Evolutionary conservation across 2,888 invertebrate species (phyloP), one percentile per base, ranked within the genome.

Genomic region (Apotomis betuletana): DNA sequence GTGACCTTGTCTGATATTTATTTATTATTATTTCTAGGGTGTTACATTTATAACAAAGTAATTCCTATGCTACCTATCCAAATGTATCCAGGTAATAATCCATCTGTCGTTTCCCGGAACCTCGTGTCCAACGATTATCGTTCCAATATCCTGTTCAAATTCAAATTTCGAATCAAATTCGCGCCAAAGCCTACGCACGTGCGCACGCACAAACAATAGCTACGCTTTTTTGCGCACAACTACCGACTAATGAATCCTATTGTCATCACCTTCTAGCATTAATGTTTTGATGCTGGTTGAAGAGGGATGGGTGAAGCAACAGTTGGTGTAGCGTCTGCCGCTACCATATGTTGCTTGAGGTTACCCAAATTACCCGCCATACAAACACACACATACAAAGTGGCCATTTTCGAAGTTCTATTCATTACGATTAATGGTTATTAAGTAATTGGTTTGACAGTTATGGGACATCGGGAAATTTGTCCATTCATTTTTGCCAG

Each of bases 291-390:
- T 10, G 61, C 44, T 61, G 36, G 79, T 59, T 69, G 58, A 81
- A 90, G 70, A 80, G 85, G 77, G 90, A 91, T 73, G 81, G 82
- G 67, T 75, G 61, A 83, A 69, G 76, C 87, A 86, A 92, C 92
- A 93, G 92, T 92, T 93, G 92, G 92, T 82, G 85, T 88, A 89
- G 92, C 92, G 92, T 92, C 91, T 92, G 92, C 92, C 86, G 87
- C 83, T 76, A 83, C 92, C 92, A 93, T 92, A 92, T 92, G 92
- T 80, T 88, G 88, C 83, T 90, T 92, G 92, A 92, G 92, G 92
- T 92, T 92, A 89, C 82, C 87, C 85, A 92, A 92, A 92, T 91
- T 92, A 89, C 89, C 85, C 85, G 77, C 78, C 84, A 41, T 41
- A 41, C 41, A 41, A 41, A 41, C 41, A 41, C 41, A 41, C 41